phyloP scores from a whole-genome alignment of 2,888 invertebrate genomes.

The Electrophaes corylata region DNA sequence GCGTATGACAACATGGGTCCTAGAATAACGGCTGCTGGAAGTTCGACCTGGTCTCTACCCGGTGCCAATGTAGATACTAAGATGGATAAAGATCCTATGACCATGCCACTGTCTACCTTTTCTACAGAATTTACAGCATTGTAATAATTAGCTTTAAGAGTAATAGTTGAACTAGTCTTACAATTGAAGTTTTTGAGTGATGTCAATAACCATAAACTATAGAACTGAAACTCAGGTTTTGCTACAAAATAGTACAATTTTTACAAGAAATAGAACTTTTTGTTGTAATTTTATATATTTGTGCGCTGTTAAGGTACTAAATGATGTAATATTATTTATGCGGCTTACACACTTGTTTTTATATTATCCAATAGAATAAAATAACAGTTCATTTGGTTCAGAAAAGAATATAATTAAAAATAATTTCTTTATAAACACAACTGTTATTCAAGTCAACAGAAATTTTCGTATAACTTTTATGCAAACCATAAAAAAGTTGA shows the following conservation, averaged over 20 bases:
- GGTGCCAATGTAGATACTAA: conserved; percentile 72
- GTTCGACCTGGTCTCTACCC: conserved; percentile 93
- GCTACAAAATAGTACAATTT: neutral
- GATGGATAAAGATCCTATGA: conserved; percentile 53
- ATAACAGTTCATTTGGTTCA: too few relatives aligned
- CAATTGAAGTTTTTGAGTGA: conserved; percentile 10
- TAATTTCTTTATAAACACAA: neutral
- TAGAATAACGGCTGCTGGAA: conserved; percentile 94
- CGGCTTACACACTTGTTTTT: too few relatives aligned
- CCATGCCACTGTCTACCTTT: conserved; percentile 69
- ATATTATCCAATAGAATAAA: too few relatives aligned
- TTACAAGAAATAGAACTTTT: neutral
- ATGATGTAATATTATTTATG: too few relatives aligned
- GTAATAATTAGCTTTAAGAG: conserved; percentile 45
- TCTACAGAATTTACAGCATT: conserved; percentile 80
- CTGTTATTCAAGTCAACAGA: neutral
- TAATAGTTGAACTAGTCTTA: neutral
- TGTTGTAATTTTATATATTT: neutral
- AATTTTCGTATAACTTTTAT: neutral
- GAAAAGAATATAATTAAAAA: too few relatives aligned
- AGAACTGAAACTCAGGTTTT: conserved; percentile 6
- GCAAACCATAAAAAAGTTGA: neutral
- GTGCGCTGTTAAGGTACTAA: too few relatives aligned
- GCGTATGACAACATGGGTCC: conserved; percentile 96
- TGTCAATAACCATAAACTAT: neutral